Percentiles rank a stretch among this genome's conserved stretches.
Evolutionary conservation across 2,797 vertebrate genomes (phyloP).

Genomic region (Poeciliopsis gracilis): DNA sequence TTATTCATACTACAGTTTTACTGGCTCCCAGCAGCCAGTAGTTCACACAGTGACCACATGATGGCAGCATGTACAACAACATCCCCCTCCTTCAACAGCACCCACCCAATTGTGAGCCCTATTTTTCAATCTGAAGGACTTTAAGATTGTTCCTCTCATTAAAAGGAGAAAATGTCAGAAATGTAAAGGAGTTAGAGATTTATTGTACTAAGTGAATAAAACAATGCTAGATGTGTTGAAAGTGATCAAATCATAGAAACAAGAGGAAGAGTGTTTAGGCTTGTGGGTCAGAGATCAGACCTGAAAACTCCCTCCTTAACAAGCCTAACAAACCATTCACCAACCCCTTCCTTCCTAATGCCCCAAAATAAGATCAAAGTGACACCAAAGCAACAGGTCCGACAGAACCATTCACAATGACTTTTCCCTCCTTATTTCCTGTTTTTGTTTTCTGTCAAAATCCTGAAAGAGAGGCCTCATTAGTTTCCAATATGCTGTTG

Average conservation of each 20-base stretch:
- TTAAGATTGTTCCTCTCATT: neutral
- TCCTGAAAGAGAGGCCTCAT: constrained; percentile 50
- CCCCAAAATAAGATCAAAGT: constrained; percentile 67
- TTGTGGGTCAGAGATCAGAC: constrained; percentile 87
- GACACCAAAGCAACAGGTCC: constrained; percentile 29
- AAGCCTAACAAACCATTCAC: constrained; percentile 58
- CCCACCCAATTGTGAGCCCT: neutral
- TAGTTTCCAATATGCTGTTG: constrained; percentile 51
- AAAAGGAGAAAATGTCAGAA: neutral
- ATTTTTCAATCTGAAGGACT: neutral
- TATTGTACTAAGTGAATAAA: neutral
- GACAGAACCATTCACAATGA: constrained; percentile 40
- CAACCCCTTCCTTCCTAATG: constrained; percentile 56
- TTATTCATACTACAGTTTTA: neutral
- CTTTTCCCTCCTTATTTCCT: constrained; percentile 52
- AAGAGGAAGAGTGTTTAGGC: constrained; percentile 66
- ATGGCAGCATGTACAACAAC: constrained; percentile 45
- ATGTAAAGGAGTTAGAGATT: neutral
- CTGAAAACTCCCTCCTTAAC: constrained; percentile 62
- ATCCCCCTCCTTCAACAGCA: constrained; percentile 2
- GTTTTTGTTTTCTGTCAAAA: constrained; percentile 51
- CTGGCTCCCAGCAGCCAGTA: constrained; percentile 2
- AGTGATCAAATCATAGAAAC: neutral
- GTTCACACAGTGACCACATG: constrained; percentile 43
- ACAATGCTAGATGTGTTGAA: neutral